Base-by-base conservation (phyloP, 2,113 vertebrate genomes). In the Drymodes brunneopygia region DNA sequence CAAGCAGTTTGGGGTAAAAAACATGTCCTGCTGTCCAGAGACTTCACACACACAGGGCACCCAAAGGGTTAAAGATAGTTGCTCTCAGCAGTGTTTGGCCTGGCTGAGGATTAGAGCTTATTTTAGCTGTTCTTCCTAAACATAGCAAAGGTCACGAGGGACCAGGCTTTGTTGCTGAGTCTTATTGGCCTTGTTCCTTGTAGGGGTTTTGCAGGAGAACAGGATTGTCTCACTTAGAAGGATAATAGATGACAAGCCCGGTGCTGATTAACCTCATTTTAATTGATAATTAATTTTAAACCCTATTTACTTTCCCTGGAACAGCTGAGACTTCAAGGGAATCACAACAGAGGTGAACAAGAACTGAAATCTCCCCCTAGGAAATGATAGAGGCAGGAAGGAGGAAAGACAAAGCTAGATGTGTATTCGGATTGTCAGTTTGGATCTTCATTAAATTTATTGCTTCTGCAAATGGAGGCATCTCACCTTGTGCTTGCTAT, bases 211-310 rank as follows among this genome's bases (percentile, higher is more conserved):
- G 86, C 79, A 81, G 79, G 27, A 61, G 45, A 90, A 84, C n/a
- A 53, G 92, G 54, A 91, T 88, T 74, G 91, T 95, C 91, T 98
- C 94, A 74, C 94, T 97, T 97, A 94, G 70, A 86, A 93, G 92
- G 94, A 96, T 97, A 98, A 97, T 97, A 95, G 96, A 97, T 97
- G 97, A 95, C 93, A 92, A 96, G 93, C 82, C 85, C 50, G 15
- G 89, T 96, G 88, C 96, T 96, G 96, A 96, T 97, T 97, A 98
- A 97, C 97, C 96, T 98, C 50, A 92, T 97, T 98, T 97, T 98
- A 98, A 98, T 97, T 97, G 97, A 97, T 97, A 98, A 97, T 98
- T 98, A 97, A 97, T 98, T 97, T 98, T 94, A 97, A 98, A 96
- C 95, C 95, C 97, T 97, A 94, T 98, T 98, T 97, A 96, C 95